Evolutionary conservation across 2,888 invertebrate species (phyloP), one percentile per base, ranked within the genome.

Genomic region (Schizotus pectinicornis): DNA sequence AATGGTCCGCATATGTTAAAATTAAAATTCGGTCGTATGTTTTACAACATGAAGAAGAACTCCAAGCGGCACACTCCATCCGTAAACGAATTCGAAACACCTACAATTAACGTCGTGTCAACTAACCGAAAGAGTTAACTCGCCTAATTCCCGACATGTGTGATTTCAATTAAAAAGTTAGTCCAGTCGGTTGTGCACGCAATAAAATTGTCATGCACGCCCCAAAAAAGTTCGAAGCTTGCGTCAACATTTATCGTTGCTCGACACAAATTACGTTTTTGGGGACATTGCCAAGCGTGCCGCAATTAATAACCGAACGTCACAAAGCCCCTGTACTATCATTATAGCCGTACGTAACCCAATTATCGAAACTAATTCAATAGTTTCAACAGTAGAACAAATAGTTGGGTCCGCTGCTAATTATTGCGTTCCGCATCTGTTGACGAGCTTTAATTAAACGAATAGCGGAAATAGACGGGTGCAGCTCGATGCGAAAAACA

Each of bases 61-160:
- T 51, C 41, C n/a, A 13, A 11, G 30, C 51, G 14, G 32, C 22
- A 7, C 11, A 32, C 41, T 12, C 48, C 58, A 54, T 53, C 37
- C 58, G 39, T 58, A 54, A 58, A 58, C 49, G 36, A 49, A 58
- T 58, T 58, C 36, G 59, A 56, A 56, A 52, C 56, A 56, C 48
- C 49, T 45, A 22, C 56, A 56, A 56, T 52, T 56, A 37, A 42
- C 32, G 31, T 33, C 34, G 39, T 49, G 58, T 58, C 48, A 37
- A 35, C 11, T 37, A 13, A 47, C 13, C 30, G 39, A 22, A 57
- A 57, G 58, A 58, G 48, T 52, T 58, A 38, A 53, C 53, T 48
- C 33, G 56, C 33, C 12, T 50, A 43, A 56, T 50, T 56, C 13
- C 30, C 13, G 22, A 53, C 53, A 58, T 58, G 34, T 58, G 57